These are phyloP conservation scores for Pocota personata DNA, from an alignment of 2,888 invertebrate genomes.

Conservation along the genomic window DNA sequence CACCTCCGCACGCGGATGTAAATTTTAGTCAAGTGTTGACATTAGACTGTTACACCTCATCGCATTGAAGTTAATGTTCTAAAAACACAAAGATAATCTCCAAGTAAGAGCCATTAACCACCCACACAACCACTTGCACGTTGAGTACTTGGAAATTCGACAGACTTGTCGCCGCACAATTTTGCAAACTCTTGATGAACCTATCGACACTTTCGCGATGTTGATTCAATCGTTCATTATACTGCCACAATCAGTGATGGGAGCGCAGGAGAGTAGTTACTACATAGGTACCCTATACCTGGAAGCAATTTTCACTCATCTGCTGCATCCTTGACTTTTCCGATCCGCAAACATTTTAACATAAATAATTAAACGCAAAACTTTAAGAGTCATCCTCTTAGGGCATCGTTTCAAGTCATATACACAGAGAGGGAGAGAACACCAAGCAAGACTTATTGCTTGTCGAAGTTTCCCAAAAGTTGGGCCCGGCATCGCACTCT, in stretches of 20 bases:
- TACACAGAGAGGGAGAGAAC: neutral
- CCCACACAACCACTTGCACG: neutral
- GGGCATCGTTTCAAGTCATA: neutral
- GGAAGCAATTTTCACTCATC: neutral
- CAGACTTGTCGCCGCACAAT: slow-evolving; percentile 16
- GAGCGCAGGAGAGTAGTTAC: neutral
- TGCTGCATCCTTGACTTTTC: slow-evolving; percentile 23
- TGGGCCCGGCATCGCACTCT: neutral
- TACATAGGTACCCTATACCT: neutral
- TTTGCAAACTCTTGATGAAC: slow-evolving; percentile 23
- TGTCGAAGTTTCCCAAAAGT: slow-evolving; percentile 23
- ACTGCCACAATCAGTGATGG: neutral
- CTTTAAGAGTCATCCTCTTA: slow-evolving; percentile 20
- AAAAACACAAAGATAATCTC: slow-evolving; percentile 41
- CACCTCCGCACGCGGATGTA: neutral
- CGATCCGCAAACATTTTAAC: slow-evolving; percentile 35
- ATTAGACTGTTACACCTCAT: slow-evolving; percentile 12
- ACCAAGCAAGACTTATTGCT: neutral
- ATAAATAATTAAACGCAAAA: slow-evolving; percentile 52
- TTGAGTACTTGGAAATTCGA: slow-evolving; percentile 5
- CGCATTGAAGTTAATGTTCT: slow-evolving; percentile 46
- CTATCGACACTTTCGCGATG: slow-evolving; percentile 13
- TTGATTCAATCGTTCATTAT: slow-evolving; percentile 44
- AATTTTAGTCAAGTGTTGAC: neutral
- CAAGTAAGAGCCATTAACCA: slow-evolving; percentile 38